Evolutionary conservation across 2,113 vertebrate species (phyloP).

Genomic region (Fulica atra): DNA sequence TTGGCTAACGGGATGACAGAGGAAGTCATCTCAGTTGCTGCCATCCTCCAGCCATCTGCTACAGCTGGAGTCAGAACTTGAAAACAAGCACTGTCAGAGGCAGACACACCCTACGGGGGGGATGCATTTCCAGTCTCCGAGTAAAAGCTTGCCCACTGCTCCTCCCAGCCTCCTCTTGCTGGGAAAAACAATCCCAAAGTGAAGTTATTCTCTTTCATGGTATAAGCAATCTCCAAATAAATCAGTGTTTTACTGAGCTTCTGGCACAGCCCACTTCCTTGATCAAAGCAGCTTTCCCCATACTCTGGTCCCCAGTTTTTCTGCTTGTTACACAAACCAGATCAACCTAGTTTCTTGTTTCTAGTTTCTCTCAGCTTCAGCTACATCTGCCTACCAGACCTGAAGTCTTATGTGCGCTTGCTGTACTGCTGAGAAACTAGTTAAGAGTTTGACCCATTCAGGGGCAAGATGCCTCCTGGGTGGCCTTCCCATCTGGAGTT

Average conservation of each 20-base stretch:
- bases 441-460: neutral
- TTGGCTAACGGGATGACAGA: neutral
- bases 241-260: conserved; percentile 13
- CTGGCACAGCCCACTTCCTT: neutral
- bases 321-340: conserved; percentile 21
- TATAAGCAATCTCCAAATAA: conserved; percentile 40
- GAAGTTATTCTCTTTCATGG: conserved; percentile 29
- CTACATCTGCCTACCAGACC: conserved; percentile 62
- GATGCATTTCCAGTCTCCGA: conserved; percentile 14
- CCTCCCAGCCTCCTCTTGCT: conserved; percentile 42
- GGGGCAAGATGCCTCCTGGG: conserved; percentile 26
- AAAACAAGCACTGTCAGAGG: conserved; percentile 32
- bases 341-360: conserved; percentile 27
- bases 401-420: neutral
- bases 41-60: conserved; percentile 46
- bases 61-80: conserved; percentile 19
- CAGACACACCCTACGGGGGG: conserved; percentile 29
- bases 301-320: neutral
- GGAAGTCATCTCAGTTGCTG: neutral
- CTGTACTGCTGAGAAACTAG: conserved; percentile 11
- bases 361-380: conserved; percentile 28
- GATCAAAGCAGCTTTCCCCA: conserved; percentile 36
- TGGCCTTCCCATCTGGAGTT: conserved; percentile 50
- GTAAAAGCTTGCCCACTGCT: conserved; percentile 38
- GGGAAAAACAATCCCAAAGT: conserved; percentile 58